A percentile compares a stretch with the other conserved stretches of the same genome.
These are phyloP conservation scores for Diabrotica balteata DNA, from an alignment of 2,888 invertebrate genomes.

Conservation along the genomic window DNA sequence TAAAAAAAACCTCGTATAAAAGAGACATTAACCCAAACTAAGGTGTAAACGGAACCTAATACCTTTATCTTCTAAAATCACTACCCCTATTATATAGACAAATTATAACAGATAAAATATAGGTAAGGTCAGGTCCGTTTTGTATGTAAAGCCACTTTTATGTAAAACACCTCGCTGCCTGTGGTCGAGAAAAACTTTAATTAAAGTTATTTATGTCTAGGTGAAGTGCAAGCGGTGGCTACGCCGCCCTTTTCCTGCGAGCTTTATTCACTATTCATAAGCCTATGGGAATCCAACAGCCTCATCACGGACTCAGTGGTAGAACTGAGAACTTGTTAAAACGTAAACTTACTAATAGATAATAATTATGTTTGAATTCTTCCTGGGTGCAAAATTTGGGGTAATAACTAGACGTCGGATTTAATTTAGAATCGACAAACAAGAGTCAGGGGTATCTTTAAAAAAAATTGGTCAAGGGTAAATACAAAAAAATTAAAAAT, in stretches of 20 bases:
- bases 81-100: not conserved
- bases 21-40: too few species aligned
- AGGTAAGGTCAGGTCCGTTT: slow-evolving; percentile 8
- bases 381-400: too few species aligned
- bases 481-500: too few species aligned
- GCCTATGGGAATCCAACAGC: slow-evolving; percentile 4
- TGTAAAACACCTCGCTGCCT: slow-evolving; percentile 4
- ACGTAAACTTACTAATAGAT: too few species aligned
- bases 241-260: slow-evolving; percentile 7
- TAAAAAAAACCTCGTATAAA: too few species aligned
- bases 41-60: too few species aligned
- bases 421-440: too few species aligned
- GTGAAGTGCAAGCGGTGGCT: not conserved
- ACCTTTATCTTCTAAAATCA: not conserved
- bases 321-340: too few species aligned
- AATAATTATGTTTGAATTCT: not conserved
- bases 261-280: slow-evolving; percentile 24
- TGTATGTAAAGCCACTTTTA: slow-evolving; percentile 8
- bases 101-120: not conserved
- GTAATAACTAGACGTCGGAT: too few species aligned
- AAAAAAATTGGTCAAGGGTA: too few species aligned
- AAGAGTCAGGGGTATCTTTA: too few species aligned
- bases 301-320: too few species aligned
- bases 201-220: slow-evolving; percentile 21
- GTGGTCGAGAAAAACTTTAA: slow-evolving; percentile 20